Evolutionary conservation across 1,140 invertebrate species (phyloP), one percentile per base, ranked within the genome.

Genomic region (Ips nitidus): DNA sequence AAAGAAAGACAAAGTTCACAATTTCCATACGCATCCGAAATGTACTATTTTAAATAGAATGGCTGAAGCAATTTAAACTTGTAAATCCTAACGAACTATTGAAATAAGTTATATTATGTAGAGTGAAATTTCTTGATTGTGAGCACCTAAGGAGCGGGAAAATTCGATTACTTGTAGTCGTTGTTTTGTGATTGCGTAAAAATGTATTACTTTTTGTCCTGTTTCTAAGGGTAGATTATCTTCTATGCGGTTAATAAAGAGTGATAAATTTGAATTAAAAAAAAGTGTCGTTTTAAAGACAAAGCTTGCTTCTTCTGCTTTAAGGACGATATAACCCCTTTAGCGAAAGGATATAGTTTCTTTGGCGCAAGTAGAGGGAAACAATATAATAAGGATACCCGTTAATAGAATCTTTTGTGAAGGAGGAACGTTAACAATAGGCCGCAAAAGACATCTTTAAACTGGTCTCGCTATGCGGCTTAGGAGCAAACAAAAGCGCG

Each of bases 381-480:
- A 66, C 64, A 66, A 66, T 58, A 50, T 58, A 58, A 66, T 66
- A 66, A 47, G 40, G 64, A 66, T 50, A 56, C 7, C 52, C 52
- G 41, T 64, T 55, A 64, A 64, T 64, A 58, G 64, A 58, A 66
- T 66, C 64, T 41, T 66, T 66, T 66, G 55, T 57, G 53, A 40
- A 45, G 5, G n/a, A 41, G 45, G 22, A 52, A 8, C 64, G 53
- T 37, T 42, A 55, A 68, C 66, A 68, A 68, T 68, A 53, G 66
- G 57, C 66, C 57, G 58, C 57, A 61, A 68, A 68, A 53, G 66
- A 61, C 66, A 61, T 68, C 66, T 68, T 68, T 66, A 66, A 56
- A 60, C 66, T 60, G 66, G 57, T 41, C 57, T 37, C 57, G 66
- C 43, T 61, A 41, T 42, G 50, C 40, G 58, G 36, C 56, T 53